Conservation (phyloP, 2,888 invertebrate species). For the Busseola fusca region DNA sequence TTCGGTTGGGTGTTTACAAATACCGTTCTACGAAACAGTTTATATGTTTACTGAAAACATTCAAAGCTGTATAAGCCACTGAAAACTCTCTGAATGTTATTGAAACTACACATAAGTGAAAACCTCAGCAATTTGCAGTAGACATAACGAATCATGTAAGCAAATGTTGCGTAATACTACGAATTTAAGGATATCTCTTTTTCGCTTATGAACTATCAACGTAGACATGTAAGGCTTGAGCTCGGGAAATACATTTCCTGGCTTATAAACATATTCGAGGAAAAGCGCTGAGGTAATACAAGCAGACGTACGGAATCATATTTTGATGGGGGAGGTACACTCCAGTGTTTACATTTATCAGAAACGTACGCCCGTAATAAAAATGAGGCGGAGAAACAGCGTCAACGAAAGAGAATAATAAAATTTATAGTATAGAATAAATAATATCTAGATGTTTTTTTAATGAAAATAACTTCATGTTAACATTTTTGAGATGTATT, state of each 20-base stretch:
- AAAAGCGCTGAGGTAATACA: constrained; percentile 73
- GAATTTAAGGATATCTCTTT: constrained; percentile 57
- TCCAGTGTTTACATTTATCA: constrained; percentile 63
- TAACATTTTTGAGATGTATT: constrained; percentile 1
- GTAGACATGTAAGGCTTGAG: constrained; percentile 66
- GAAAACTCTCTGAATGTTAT: constrained; percentile 16
- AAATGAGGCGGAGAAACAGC: constrained; percentile 23
- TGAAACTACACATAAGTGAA: constrained; percentile 28
- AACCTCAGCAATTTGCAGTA: constrained; percentile 39
- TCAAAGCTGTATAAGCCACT: constrained; percentile 24
- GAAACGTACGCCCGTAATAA: constrained; percentile 45
- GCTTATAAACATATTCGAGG: constrained; percentile 74
- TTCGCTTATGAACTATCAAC: constrained; percentile 69
- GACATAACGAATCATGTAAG: constrained; percentile 41
- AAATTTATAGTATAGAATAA: neutral
- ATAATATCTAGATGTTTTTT: neutral
- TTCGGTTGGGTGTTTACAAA: constrained; percentile 16
- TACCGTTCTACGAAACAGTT: constrained; percentile 17
- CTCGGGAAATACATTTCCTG: constrained; percentile 74
- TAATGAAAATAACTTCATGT: neutral
- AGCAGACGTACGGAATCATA: constrained; percentile 70
- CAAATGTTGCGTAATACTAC: constrained; percentile 45
- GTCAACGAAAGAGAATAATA: constrained; percentile 17
- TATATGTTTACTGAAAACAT: constrained; percentile 16
- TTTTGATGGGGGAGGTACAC: constrained; percentile 67